A percentile compares a stretch with the other conserved stretches of the same genome.
Conservation (phyloP, 2,888 invertebrate genomes). For the Limnephilus marmoratus region DNA sequence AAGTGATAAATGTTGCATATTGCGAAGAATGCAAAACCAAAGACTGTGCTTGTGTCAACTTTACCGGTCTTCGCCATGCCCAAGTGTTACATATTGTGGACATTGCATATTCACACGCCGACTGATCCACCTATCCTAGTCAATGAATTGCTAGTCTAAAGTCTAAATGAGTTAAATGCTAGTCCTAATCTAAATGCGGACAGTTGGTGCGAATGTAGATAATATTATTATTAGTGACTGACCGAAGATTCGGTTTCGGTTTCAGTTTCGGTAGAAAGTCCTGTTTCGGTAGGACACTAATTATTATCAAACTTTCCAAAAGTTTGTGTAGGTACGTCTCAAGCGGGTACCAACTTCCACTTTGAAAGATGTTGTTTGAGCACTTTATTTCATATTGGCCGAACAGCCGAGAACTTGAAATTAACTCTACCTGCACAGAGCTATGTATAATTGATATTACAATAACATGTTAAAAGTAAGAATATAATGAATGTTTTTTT, state of each 20-base stretch:
- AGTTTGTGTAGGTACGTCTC: not conserved
- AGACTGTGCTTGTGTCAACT: no score
- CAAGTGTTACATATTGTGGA: not conserved
- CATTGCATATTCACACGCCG: not conserved
- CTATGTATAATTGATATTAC: no score
- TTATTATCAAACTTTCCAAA: not conserved
- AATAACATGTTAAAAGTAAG: not conserved
- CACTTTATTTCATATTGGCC: not conserved
- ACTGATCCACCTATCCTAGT: not conserved
- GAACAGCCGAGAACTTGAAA: not conserved
- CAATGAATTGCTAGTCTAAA: not conserved
- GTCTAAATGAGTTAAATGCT: no score
- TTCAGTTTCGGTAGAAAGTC: no score
- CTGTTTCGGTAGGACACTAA: no score
- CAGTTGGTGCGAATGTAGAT: not conserved
- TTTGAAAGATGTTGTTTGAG: not conserved
- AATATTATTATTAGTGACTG: not conserved
- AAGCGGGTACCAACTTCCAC: not conserved
- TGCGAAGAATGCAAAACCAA: no score
- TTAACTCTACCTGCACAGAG: no score
- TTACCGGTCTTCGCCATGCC: not conserved
- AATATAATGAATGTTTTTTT: not conserved
- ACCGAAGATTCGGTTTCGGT: no score
- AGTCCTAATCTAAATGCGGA: not conserved
- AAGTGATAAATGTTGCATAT: no score